Conservation (phyloP, 2,888 invertebrate species). For the Megastigmus dorsalis region DNA sequence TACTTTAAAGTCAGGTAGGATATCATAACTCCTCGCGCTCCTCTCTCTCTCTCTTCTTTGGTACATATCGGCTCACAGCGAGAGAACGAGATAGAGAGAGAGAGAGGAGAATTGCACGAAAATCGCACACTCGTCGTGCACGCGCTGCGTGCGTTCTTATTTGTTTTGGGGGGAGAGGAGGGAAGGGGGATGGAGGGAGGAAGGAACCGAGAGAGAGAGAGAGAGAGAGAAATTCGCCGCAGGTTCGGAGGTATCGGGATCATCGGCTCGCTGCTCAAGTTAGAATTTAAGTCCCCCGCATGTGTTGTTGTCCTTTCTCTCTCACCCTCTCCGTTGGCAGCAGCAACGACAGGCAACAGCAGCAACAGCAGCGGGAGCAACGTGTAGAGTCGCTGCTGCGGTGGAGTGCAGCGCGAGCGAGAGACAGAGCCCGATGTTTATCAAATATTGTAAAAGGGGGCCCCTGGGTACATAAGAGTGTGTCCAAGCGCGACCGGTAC, state of each 20-base stretch:
- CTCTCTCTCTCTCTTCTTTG: background rate
- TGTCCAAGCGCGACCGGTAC: conserved; percentile 34
- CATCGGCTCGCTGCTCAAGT: conserved; percentile 43
- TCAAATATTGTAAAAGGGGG: conserved; percentile 52
- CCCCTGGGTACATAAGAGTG: conserved; percentile 12
- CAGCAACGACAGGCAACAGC: conserved; percentile 10
- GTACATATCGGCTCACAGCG: too few relatives aligned
- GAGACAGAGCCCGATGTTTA: conserved; percentile 47
- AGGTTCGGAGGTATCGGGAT: conserved; percentile 40
- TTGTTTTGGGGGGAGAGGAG: conserved; percentile 6
- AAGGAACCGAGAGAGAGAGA: background rate
- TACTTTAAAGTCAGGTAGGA: conserved; percentile 44
- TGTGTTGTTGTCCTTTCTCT: too few relatives aligned
- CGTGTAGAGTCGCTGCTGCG: too few relatives aligned
- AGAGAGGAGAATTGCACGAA: background rate
- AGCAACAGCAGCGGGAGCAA: too few relatives aligned
- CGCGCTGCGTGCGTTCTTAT: background rate
- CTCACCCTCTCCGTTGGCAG: too few relatives aligned
- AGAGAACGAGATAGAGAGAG: background rate
- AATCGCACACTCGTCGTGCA: conserved; percentile 9
- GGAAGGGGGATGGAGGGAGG: background rate
- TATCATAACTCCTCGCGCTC: conserved; percentile 32
- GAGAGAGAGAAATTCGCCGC: conserved; percentile 36
- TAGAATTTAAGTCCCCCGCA: conserved; percentile 51
- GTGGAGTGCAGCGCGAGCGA: too few relatives aligned